Base-by-base conservation (phyloP, 2,113 vertebrate genomes). In the Poeciliopsis turrubarensis region DNA sequence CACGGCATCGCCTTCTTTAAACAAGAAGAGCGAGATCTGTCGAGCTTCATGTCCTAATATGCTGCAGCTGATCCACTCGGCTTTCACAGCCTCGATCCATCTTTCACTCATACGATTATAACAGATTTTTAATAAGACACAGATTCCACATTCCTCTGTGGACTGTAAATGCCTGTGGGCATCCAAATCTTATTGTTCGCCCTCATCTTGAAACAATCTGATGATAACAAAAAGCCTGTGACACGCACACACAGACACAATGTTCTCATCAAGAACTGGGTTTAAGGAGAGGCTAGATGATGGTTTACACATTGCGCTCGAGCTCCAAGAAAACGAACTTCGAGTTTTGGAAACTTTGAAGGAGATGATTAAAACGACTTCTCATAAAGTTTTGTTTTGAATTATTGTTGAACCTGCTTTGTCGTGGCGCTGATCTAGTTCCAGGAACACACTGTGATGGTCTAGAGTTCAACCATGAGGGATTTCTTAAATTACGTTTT, bases 111-210 rank as follows among this genome's bases (percentile, higher is more conserved):
- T 79, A 79, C 66, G 82, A 87, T 90, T 86, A 87, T 72, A 85
- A 92, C 84, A 86, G 74, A 84, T 67, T 87, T 84, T 78, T 93
- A 94, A 94, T 94, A 72, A 72, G 82, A 90, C 65, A 77, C 93
- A 94, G 93, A 86, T 44, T 57, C 51, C 30, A 81, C 80, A 78
- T 87, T 88, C 51, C 72, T 73, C 71, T 30, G 1, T 69, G 66
- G 75, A 77, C 13, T 65, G 57, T 70, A 60, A 80, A 61, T 65
- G 82, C 80, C 81, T 54, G 10, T 47, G 19, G 81, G 86, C 85
- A 65, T 87, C 81, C 81, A 41, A 72, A 68, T 79, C 87, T 89
- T 84, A 87, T 81, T 92, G 92, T 92, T 89, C 82, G 69, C 72
- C 78, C 86, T 87, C 64, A 81, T 73, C 79, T 76, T 81, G 86